A percentile compares a stretch with the other conserved stretches of the same genome.
phyloP scores from a whole-genome alignment of 2,797 vertebrate species.

The Oreochromis grahami region DNA sequence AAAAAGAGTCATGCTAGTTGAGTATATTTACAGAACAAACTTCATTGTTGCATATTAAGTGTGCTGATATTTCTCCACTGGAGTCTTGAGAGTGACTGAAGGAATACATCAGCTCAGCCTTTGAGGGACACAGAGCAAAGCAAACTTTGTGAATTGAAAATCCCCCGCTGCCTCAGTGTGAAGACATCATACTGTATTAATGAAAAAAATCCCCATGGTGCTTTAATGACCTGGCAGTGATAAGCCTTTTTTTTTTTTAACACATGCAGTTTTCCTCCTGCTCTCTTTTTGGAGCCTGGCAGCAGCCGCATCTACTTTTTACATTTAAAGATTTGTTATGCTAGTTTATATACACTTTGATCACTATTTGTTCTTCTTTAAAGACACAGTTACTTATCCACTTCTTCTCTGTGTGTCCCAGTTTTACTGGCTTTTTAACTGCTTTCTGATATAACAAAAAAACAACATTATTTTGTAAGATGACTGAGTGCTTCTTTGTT shows the following conservation, averaged over 20 bases:
- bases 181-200: constrained; percentile 36
- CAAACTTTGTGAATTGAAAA: constrained; percentile 38
- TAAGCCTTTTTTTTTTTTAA: constrained; percentile 40
- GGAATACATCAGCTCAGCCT: constrained; percentile 18
- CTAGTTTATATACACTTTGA: constrained; percentile 38
- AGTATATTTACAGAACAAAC: constrained; percentile 12
- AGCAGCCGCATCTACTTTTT: neutral
- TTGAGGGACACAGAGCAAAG: constrained; percentile 22
- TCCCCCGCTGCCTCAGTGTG: constrained; percentile 1
- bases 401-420: neutral
- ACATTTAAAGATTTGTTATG: neutral
- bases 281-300: constrained; percentile 3
- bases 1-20: neutral
- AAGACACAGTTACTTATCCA: neutral
- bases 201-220: constrained; percentile 14
- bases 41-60: constrained; percentile 10
- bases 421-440: neutral
- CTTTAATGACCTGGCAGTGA: constrained; percentile 50
- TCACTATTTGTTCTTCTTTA: constrained; percentile 20
- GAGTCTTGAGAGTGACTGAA: constrained; percentile 17
- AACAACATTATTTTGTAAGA: neutral
- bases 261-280: constrained; percentile 27
- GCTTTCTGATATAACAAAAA: neutral
- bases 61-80: neutral
- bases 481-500: neutral